These are phyloP conservation scores for Catharus minimus DNA, from an alignment of 2,113 vertebrate genomes.

Conservation along the genomic window DNA sequence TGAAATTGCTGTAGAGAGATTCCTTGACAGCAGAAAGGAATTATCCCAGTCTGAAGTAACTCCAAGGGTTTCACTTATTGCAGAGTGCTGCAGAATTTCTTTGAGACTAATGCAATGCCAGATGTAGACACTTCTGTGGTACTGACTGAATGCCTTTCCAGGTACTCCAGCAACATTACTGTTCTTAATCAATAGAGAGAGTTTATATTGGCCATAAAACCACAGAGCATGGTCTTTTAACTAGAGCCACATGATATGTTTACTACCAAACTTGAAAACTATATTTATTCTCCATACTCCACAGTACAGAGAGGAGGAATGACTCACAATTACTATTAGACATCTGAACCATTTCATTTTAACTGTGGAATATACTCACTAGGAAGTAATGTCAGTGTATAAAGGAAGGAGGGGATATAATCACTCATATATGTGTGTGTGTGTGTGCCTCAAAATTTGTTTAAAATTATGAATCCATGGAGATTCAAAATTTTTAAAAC, in stretches of 20 bases:
- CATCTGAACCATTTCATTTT: background rate
- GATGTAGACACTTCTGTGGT: background rate
- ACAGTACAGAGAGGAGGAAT: background rate
- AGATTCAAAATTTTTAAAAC: background rate
- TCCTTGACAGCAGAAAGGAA: background rate
- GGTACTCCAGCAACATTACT: background rate
- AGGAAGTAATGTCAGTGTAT: background rate
- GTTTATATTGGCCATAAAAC: constrained; percentile 28
- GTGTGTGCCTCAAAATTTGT: background rate
- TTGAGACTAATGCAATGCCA: background rate
- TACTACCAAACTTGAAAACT: constrained; percentile 3
- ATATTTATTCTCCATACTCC: background rate
- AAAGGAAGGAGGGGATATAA: background rate
- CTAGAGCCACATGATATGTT: background rate
- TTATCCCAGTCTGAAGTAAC: background rate
- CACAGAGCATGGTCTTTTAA: constrained; percentile 2
- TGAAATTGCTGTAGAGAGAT: background rate
- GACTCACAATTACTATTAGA: background rate
- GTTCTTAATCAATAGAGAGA: constrained; percentile 35
- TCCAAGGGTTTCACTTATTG: background rate
- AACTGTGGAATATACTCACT: background rate
- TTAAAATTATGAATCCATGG: background rate
- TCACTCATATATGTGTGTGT: fast-evolving
- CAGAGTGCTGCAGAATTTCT: constrained; percentile 1
- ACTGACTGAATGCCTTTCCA: constrained; percentile 30